Percentiles rank a stretch among this genome's conserved stretches.
Evolutionary conservation across 2,797 vertebrate species (phyloP).

Genomic region (Manis pentadactyla): DNA sequence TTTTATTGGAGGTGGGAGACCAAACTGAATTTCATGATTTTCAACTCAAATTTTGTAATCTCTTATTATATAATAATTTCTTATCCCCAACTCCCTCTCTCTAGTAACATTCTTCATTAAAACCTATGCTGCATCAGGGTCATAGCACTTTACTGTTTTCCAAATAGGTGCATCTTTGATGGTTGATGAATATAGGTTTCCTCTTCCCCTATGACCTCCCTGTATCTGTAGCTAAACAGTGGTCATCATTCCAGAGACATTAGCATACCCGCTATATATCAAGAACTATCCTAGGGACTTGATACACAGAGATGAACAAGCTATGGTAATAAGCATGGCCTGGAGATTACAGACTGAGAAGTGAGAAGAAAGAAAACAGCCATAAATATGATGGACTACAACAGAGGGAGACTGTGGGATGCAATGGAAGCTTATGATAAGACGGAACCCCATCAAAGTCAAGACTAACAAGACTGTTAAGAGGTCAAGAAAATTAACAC

Average conservation of each 20-base stretch:
- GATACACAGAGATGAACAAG: neutral
- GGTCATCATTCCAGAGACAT: neutral
- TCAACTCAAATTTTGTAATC: slow-evolving; percentile 9
- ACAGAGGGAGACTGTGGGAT: neutral
- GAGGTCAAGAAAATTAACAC: neutral
- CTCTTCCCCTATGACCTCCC: neutral
- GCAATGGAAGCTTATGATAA: neutral
- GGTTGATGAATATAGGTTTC: neutral
- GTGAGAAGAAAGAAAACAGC: neutral
- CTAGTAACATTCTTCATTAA: neutral
- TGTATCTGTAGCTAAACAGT: neutral
- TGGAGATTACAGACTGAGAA: neutral
- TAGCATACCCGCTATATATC: neutral
- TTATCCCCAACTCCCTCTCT: neutral
- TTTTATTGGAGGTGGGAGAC: neutral
- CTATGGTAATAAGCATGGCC: neutral
- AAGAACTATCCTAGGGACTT: neutral
- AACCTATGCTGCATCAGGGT: neutral
- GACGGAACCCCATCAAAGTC: neutral
- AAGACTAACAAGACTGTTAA: neutral
- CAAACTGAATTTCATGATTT: neutral
- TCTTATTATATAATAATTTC: neutral
- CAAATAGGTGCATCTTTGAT: neutral
- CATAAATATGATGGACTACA: neutral
- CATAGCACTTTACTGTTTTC: neutral